Percentiles rank a stretch among this genome's conserved stretches.
These are phyloP conservation scores for Bactericera cockerelli DNA, from an alignment of 1,140 invertebrate species.

Conservation along the genomic window DNA sequence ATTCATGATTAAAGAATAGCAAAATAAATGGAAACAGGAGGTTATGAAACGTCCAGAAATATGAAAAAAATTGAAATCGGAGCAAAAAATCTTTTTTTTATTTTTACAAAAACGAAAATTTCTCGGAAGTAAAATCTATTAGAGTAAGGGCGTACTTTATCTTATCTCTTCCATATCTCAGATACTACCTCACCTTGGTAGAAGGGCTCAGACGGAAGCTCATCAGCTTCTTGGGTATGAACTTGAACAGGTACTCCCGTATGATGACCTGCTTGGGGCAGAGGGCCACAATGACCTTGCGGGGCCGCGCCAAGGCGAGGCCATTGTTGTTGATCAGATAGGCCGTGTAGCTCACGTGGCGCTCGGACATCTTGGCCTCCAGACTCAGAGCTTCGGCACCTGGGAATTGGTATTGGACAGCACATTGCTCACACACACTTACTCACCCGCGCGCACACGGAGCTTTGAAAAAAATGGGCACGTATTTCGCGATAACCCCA, in stretches of 20 bases:
- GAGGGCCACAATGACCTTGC: slow-evolving; percentile 76
- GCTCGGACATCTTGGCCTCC: slow-evolving; percentile 73
- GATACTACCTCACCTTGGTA: slow-evolving; percentile 61
- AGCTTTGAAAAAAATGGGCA: neutral
- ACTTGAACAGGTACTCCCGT: slow-evolving; percentile 81
- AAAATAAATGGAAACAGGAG: too few species aligned
- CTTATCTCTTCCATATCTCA: too few species aligned
- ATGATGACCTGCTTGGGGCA: slow-evolving; percentile 77
- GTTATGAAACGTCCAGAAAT: too few species aligned
- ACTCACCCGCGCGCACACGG: too few species aligned
- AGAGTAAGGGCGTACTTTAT: too few species aligned
- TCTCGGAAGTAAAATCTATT: too few species aligned
- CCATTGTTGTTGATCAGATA: slow-evolving; percentile 57
- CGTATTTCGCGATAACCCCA: too few species aligned
- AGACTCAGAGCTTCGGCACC: slow-evolving; percentile 66
- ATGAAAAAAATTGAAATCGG: too few species aligned
- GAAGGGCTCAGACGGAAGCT: slow-evolving; percentile 87
- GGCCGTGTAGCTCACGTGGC: slow-evolving; percentile 73
- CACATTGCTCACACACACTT: too few species aligned
- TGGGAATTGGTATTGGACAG: slow-evolving; percentile 32
- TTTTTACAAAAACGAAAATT: too few species aligned
- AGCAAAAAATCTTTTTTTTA: too few species aligned
- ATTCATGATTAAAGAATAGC: too few species aligned
- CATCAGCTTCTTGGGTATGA: slow-evolving; percentile 77
- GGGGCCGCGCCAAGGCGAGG: slow-evolving; percentile 48